These are phyloP conservation scores for Bathynomus jamesi DNA, from an alignment of 1,140 invertebrate genomes.

Conservation along the genomic window DNA sequence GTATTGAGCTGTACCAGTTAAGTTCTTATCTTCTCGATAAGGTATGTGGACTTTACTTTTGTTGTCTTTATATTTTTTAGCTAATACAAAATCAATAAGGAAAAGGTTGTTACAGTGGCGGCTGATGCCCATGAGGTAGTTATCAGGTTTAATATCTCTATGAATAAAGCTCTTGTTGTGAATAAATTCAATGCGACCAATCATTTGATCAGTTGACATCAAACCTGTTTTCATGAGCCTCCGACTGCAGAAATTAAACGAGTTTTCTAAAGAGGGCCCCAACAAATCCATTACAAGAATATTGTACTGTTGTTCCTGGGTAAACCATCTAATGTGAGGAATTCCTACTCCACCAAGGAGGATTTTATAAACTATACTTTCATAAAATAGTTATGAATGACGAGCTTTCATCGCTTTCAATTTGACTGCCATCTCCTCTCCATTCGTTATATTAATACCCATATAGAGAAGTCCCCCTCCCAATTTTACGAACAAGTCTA, in stretches of 20 bases:
- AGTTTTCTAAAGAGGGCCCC: conserved; percentile 56
- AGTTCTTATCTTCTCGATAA: conserved; percentile 57
- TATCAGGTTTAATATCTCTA: conserved; percentile 47
- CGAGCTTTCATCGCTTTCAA: conserved; percentile 54
- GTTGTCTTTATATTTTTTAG: conserved; percentile 56
- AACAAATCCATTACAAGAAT: conserved; percentile 57
- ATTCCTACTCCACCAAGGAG: conserved; percentile 57
- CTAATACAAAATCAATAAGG: conserved; percentile 60
- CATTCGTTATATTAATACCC: conserved; percentile 40
- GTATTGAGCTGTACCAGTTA: conserved; percentile 58
- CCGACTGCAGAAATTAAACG: conserved; percentile 57
- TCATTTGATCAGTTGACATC: conserved; percentile 58
- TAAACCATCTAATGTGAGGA: conserved; percentile 56
- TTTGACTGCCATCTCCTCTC: conserved; percentile 57
- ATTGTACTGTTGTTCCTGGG: conserved; percentile 55
- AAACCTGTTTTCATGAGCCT: conserved; percentile 60
- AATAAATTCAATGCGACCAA: conserved; percentile 55
- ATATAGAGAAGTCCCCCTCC: conserved; percentile 97
- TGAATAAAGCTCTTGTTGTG: conserved; percentile 61
- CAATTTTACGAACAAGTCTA: conserved; percentile 91
- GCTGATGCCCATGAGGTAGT: conserved; percentile 49
- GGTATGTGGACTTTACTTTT: conserved; percentile 52
- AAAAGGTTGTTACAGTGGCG: conserved; percentile 43
- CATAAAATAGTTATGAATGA: conserved; percentile 58
- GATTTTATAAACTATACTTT: conserved; percentile 53